Evolutionary conservation across 2,797 vertebrate species (phyloP).

Genomic region (Sebastolobus altivelis): DNA sequence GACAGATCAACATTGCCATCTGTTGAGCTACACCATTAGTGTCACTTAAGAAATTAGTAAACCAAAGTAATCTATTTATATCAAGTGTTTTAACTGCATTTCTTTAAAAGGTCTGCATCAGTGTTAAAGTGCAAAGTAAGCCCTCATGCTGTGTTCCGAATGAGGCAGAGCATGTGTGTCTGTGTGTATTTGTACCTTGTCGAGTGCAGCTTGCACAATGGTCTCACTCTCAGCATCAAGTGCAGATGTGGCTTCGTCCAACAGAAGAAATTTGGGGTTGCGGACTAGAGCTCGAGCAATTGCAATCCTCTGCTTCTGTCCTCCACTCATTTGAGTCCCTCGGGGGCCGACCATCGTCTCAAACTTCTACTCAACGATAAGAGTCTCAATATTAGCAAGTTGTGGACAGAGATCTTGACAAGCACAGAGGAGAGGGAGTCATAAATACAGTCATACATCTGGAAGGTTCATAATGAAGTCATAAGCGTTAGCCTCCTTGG

Average conservation of each 20-base stretch:
- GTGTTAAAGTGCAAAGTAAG: not conserved
- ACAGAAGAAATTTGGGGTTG: constrained; percentile 94
- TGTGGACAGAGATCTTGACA: not conserved
- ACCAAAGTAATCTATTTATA: not conserved
- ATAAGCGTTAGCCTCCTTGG: constrained; percentile 94
- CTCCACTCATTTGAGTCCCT: constrained; percentile 94
- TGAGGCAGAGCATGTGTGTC: too few species aligned
- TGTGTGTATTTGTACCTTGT: constrained; percentile 87
- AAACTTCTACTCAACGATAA: constrained; percentile 87
- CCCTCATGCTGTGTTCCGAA: too few species aligned
- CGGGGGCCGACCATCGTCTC: constrained; percentile 93
- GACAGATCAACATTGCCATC: not conserved
- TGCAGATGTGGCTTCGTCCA: constrained; percentile 96
- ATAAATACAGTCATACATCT: constrained; percentile 80
- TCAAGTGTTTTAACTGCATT: not conserved
- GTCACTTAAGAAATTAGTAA: too few species aligned
- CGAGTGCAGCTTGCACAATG: constrained; percentile 92
- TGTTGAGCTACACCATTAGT: too few species aligned
- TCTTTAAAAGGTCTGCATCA: not conserved
- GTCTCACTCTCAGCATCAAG: constrained; percentile 95
- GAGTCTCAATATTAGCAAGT: constrained; percentile 11
- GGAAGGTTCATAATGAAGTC: constrained; percentile 96
- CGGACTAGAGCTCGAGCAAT: constrained; percentile 94
- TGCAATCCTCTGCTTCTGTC: constrained; percentile 97
- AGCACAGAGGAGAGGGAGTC: not conserved